Percentiles rank a stretch among this genome's conserved stretches.
Evolutionary conservation across 1,140 invertebrate genomes (phyloP).

Genomic region (Neodiprion virginianus): DNA sequence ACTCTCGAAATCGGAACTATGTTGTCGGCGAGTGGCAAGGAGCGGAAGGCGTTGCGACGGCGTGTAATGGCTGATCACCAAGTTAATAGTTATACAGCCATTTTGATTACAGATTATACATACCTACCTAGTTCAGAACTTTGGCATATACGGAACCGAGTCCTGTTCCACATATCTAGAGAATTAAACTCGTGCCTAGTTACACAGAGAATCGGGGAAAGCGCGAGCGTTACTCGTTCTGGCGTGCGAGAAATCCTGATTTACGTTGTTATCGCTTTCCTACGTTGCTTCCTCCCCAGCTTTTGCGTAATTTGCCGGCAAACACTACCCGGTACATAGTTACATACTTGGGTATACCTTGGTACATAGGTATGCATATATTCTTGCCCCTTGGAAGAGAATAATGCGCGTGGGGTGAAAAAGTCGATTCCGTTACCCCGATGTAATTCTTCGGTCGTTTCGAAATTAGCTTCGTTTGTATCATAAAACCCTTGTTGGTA

Average conservation of each 20-base stretch:
- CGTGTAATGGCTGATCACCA: slow-evolving; percentile 6
- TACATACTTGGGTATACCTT: not conserved
- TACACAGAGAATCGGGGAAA: not conserved
- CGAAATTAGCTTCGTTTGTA: too few relatives aligned
- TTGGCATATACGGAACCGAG: not conserved
- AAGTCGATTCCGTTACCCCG: too few relatives aligned
- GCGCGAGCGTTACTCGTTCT: slow-evolving; percentile 6
- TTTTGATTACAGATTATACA: not conserved
- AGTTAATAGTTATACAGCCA: not conserved
- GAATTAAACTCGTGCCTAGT: not conserved
- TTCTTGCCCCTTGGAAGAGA: too few relatives aligned
- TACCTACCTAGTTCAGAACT: not conserved
- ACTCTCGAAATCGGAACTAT: not conserved
- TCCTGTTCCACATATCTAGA: not conserved
- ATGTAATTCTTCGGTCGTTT: too few relatives aligned
- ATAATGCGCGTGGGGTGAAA: too few relatives aligned
- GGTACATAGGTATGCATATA: too few relatives aligned
- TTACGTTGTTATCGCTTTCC: slow-evolving; percentile 7
- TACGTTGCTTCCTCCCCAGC: not conserved
- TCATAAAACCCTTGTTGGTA: too few relatives aligned
- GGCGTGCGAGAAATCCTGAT: not conserved
- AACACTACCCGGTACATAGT: not conserved
- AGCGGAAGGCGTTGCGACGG: not conserved
- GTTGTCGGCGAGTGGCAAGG: not conserved
- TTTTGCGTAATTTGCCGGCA: not conserved